Conservation (phyloP, 2,797 vertebrate species). For the Lycodopsis pacificus region DNA sequence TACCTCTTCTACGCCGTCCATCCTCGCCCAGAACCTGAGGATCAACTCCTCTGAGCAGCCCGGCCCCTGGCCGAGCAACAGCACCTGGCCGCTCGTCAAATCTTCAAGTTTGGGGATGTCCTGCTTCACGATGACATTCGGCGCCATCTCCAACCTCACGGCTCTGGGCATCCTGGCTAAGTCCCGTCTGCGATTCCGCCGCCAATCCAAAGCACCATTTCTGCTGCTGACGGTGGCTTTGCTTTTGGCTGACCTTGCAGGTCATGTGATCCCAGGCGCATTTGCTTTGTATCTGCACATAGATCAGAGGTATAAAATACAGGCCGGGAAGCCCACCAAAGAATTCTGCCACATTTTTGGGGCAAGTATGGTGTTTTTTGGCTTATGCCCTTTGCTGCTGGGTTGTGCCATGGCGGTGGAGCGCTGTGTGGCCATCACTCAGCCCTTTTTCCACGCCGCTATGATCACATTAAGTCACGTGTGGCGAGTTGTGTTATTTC, state of each 20-base stretch:
- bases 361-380: constrained; percentile 83
- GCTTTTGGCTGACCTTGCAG: constrained; percentile 78
- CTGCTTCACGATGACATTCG: constrained; percentile 82
- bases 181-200: constrained; percentile 59
- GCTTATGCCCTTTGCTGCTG: constrained; percentile 78
- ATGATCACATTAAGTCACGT: constrained; percentile 70
- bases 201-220: constrained; percentile 79
- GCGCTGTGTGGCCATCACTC: constrained; percentile 80
- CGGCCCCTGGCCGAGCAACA: constrained; percentile 44
- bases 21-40: constrained; percentile 39
- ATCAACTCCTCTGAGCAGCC: constrained; percentile 57
- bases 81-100: neutral
- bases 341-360: constrained; percentile 79
- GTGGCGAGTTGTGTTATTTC: constrained; percentile 55
- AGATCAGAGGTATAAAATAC: constrained; percentile 6
- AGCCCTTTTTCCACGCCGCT: constrained; percentile 76
- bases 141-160: constrained; percentile 78
- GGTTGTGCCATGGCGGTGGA: constrained; percentile 83
- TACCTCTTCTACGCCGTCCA: constrained; percentile 21
- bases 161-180: constrained; percentile 77
- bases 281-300: constrained; percentile 80
- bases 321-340: neutral
- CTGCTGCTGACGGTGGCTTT: constrained; percentile 76
- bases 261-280: constrained; percentile 79
- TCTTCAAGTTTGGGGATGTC: constrained; percentile 67